These are phyloP conservation scores for Rhizomys pruinosus DNA, from an alignment of 2,113 vertebrate species.

Conservation along the genomic window DNA sequence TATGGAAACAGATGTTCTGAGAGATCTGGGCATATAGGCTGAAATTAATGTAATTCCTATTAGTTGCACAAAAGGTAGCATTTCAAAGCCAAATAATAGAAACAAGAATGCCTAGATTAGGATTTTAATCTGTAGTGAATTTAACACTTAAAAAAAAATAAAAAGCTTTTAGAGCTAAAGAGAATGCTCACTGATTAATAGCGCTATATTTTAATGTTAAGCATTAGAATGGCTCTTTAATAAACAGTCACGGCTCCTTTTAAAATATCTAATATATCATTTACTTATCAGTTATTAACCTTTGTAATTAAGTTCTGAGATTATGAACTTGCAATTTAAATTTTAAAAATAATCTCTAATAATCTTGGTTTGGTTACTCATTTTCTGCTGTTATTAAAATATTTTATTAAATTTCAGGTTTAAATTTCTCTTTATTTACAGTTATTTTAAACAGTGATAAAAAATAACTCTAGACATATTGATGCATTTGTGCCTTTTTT, in stretches of 20 bases:
- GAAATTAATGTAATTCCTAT: background rate
- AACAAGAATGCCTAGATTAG: background rate
- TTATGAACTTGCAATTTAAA: background rate
- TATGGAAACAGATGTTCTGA: background rate
- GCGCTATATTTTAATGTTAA: background rate
- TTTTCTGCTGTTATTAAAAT: background rate
- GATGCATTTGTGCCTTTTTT: background rate
- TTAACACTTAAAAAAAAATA: background rate
- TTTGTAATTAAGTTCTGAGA: background rate
- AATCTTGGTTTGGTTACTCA: background rate
- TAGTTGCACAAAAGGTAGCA: background rate
- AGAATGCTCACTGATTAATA: no score
- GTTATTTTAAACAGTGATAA: background rate
- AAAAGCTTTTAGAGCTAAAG: background rate
- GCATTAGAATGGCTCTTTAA: background rate
- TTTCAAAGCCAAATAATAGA: slow-evolving; percentile 2
- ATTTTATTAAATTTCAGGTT: background rate
- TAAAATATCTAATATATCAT: background rate
- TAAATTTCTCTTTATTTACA: background rate
- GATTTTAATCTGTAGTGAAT: slow-evolving; percentile 18
- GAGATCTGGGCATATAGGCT: background rate
- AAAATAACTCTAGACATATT: background rate
- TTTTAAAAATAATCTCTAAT: background rate
- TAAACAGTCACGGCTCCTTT: background rate
- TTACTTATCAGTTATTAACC: background rate